phyloP scores from a whole-genome alignment of 2,797 vertebrate species.

The Glossophaga mutica region DNA sequence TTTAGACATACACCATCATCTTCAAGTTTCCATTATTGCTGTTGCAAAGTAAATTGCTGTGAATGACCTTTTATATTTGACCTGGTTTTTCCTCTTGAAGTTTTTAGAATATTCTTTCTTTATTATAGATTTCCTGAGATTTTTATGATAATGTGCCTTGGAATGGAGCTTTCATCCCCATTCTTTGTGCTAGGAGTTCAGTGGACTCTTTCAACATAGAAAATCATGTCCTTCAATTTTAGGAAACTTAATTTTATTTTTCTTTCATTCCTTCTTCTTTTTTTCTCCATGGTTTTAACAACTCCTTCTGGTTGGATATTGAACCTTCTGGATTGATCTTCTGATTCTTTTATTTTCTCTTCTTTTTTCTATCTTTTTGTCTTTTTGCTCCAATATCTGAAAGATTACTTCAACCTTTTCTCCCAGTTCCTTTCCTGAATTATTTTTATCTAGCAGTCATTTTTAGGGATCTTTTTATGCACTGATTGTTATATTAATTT shows the following conservation, averaged over 20 bases:
- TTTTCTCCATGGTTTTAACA: not conserved
- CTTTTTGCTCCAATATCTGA: slow-evolving; percentile 1
- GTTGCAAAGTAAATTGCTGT: not conserved
- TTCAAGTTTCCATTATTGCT: not conserved
- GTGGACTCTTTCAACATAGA: not conserved
- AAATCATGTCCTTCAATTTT: not conserved
- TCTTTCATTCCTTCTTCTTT: not conserved
- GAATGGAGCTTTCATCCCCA: not conserved
- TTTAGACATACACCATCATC: not conserved
- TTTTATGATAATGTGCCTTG: not conserved
- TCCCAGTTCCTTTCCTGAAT: not conserved
- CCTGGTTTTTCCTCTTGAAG: not conserved
- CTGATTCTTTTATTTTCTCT: not conserved
- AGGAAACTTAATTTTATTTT: slow-evolving; percentile 4
- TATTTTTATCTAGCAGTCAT: not conserved
- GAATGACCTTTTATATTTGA: not conserved
- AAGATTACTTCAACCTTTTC: not conserved
- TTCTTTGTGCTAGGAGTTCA: not conserved
- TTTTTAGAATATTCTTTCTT: slow-evolving; percentile 11
- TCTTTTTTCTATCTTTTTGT: not conserved
- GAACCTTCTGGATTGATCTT: not conserved
- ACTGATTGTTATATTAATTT: not conserved
- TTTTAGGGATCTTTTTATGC: not conserved
- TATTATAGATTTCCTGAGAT: slow-evolving; percentile 13
- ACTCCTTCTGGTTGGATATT: not conserved